Evolutionary conservation across 2,888 invertebrate species (phyloP), one percentile per base, ranked within the genome.

Genomic region (Tetragnatha montana): DNA sequence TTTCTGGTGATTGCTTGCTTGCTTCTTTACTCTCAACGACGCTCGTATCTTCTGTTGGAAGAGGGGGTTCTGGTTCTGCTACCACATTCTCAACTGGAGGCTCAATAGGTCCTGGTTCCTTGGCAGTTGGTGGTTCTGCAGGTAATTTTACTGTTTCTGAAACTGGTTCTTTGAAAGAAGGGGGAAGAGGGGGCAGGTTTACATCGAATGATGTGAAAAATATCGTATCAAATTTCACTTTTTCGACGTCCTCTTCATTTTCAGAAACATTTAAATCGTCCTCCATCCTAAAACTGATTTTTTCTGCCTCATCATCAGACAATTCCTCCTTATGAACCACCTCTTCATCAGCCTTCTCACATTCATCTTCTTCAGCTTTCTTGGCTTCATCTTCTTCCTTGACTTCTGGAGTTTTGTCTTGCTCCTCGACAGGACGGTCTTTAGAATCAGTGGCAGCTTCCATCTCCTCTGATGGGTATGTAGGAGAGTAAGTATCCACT

Each of bases 121-220:
- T 35, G 35, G 4, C 35, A 4, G 50, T 19, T 22, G 14, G 8
- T 70, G 47, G 3, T 71, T 81, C 81, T 6, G 17, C 78, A 79
- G 85, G 68, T 8, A 73, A 75, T 8, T 35, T 35, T 35, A 35
- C 35, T 35, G 35, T 35, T 35, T 35, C 35, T 35, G 35, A 4
- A 35, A 60, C 75, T n/a, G 74, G 17, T 12, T 8, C 8, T 19
- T 12, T 6, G 10, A 19, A 68, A 12, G n/a, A 8, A 50, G 71
- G 74, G 21, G 91, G 91, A 12, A 91, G 51, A 79, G 91, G 91
- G 21, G 91, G 91, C 47, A 91, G 79, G 60, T 91, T 79, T 8
- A 74, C n/a, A 79, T 91, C 91, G 79, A 82, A 60, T 6, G 79
- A 80, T 8, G 88, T 35, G 70, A 86, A 91, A 60, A 91, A 91